Conservation (phyloP, 2,113 vertebrate species). For the Dasypus novemcinctus region DNA sequence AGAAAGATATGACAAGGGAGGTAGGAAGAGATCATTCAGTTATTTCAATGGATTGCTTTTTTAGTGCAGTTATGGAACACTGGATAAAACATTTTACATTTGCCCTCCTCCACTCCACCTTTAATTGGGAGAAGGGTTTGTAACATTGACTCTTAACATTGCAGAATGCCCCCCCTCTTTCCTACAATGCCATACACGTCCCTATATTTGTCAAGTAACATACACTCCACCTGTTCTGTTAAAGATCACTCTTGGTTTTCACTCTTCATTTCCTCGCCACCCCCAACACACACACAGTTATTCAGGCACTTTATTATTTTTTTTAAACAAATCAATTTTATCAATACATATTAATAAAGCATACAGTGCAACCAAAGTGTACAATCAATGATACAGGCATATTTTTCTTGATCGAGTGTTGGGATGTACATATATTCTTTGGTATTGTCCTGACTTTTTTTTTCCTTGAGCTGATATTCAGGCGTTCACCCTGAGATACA, state of each 20-base stretch:
- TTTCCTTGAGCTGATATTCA: conserved; percentile 48
- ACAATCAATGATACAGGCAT: not conserved
- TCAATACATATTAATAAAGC: too few species aligned
- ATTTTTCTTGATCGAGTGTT: not conserved
- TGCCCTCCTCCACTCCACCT: not conserved
- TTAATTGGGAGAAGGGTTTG: not conserved
- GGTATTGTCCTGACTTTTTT: not conserved
- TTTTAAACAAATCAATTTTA: too few species aligned
- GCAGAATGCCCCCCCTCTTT: not conserved
- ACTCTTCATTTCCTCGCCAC: not conserved
- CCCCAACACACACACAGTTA: not conserved
- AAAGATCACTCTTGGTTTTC: not conserved
- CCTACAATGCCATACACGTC: not conserved
- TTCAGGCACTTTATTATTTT: too few species aligned
- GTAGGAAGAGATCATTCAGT: not conserved
- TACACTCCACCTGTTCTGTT: not conserved
- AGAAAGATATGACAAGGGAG: not conserved
- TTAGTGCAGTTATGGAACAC: not conserved
- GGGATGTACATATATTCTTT: not conserved
- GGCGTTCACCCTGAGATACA: conserved; percentile 73
- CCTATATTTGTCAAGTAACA: not conserved
- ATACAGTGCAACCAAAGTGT: too few species aligned
- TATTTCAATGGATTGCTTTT: not conserved
- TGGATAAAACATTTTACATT: not conserved
- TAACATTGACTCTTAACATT: not conserved